phyloP scores from a whole-genome alignment of 2,888 invertebrate genomes.

The Himalopsyche japonica region DNA sequence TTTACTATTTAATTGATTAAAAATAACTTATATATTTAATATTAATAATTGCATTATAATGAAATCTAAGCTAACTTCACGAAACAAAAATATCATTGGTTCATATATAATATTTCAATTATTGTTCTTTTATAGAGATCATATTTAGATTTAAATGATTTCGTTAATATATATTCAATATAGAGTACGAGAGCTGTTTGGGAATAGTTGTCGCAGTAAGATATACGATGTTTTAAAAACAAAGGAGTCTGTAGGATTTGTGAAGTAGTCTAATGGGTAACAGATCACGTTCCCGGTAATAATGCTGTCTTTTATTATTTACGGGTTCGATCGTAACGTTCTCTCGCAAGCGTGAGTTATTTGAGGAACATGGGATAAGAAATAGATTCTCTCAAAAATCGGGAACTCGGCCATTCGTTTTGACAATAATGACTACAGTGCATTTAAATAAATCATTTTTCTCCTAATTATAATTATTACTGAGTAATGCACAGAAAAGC shows the following conservation, averaged over 20 bases:
- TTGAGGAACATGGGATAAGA: neutral
- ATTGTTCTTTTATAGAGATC: too few relatives aligned
- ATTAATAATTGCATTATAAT: too few relatives aligned
- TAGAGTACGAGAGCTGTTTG: neutral
- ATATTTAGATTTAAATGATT: too few relatives aligned
- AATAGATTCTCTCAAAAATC: neutral
- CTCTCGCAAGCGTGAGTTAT: neutral
- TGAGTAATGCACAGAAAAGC: too few relatives aligned
- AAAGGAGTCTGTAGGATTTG: constrained; percentile 18
- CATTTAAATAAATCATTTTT: neutral
- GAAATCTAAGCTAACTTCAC: too few relatives aligned
- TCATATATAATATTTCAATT: too few relatives aligned
- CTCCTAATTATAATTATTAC: neutral
- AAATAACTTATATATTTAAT: too few relatives aligned
- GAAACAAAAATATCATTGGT: too few relatives aligned
- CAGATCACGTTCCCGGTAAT: constrained; percentile 25
- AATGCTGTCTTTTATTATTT: constrained; percentile 19
- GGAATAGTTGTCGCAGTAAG: constrained; percentile 5
- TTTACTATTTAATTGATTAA: too few relatives aligned
- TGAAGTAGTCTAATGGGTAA: constrained; percentile 19
- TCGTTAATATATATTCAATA: neutral
- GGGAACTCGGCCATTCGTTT: neutral
- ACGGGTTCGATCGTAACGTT: neutral
- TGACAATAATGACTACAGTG: neutral
- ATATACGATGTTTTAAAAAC: constrained; percentile 28